Percentiles rank a stretch among this genome's conserved stretches.
These are phyloP conservation scores for Labia minor DNA, from an alignment of 2,888 invertebrate species.

Conservation along the genomic window DNA sequence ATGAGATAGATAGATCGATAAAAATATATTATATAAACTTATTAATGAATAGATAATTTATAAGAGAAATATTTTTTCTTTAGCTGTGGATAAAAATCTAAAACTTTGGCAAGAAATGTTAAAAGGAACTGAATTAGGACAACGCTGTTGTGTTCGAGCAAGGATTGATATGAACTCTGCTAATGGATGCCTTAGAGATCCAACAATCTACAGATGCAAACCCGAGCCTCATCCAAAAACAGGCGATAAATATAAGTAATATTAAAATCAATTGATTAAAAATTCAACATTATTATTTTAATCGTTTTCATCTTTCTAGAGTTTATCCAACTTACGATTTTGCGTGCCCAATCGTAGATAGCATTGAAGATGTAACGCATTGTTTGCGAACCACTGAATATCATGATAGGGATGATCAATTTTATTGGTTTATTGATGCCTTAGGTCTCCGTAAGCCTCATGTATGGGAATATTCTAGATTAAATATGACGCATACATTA, in stretches of 20 bases:
- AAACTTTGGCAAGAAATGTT: constrained; percentile 93
- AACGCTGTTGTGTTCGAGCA: constrained; percentile 86
- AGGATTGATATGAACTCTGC: constrained; percentile 94
- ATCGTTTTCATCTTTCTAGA: constrained; percentile 41
- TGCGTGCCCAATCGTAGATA: constrained; percentile 98
- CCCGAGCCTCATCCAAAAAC: constrained; percentile 88
- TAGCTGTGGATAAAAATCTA: constrained; percentile 75
- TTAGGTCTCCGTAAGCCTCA: constrained; percentile 76
- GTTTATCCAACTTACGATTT: constrained; percentile 99
- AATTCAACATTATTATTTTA: no score
- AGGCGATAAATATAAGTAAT: constrained; percentile 85
- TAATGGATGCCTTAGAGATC: constrained; percentile 96
- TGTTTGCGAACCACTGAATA: constrained; percentile 97
- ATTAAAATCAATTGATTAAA: neutral
- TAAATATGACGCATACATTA: constrained; percentile 98
- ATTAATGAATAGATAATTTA: no score
- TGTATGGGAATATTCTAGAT: constrained; percentile 91
- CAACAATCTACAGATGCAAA: constrained; percentile 97
- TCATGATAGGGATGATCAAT: constrained; percentile 94
- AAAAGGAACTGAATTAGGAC: constrained; percentile 63
- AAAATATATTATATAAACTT: no score
- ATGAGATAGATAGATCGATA: no score
- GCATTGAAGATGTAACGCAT: constrained; percentile 94
- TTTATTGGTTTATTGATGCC: constrained; percentile 91
- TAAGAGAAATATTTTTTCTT: no score